phyloP scores from a whole-genome alignment of 1,140 invertebrate genomes.

The Mercenaria mercenaria region DNA sequence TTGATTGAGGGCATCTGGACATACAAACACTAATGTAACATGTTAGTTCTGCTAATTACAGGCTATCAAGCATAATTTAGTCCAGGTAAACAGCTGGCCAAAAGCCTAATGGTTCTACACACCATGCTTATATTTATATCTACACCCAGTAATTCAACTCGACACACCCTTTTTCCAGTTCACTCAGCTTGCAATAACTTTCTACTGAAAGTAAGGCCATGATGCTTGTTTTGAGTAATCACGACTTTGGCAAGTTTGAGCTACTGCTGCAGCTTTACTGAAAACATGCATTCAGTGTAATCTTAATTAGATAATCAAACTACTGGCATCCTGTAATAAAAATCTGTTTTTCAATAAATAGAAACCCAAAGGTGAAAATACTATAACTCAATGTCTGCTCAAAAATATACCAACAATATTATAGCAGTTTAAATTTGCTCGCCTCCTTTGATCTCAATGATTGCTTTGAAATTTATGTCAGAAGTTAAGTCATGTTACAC shows the following conservation, averaged over 20 bases:
- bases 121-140: background rate
- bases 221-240: too few relatives aligned
- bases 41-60: conserved; percentile 50
- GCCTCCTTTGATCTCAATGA: conserved; percentile 54
- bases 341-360: too few relatives aligned
- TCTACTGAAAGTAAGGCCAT: too few relatives aligned
- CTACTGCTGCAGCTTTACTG: too few relatives aligned
- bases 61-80: conserved; percentile 17
- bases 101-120: background rate
- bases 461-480: conserved; percentile 55
- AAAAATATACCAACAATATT: conserved; percentile 25
- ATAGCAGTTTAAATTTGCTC: conserved; percentile 46
- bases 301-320: too few relatives aligned
- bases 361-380: too few relatives aligned
- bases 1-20: conserved; percentile 31
- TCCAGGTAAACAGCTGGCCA: conserved; percentile 45
- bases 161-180: background rate
- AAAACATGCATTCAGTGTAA: too few relatives aligned
- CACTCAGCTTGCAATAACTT: background rate
- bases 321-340: too few relatives aligned
- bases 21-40: conserved; percentile 55
- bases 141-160: background rate
- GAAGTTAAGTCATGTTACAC: conserved; percentile 55
- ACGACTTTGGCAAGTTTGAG: too few relatives aligned
- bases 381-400: background rate